Percentiles rank a stretch among this genome's conserved stretches.
These are phyloP conservation scores for Synchiropus splendidus DNA, from an alignment of 2,113 vertebrate species.

Conservation along the genomic window DNA sequence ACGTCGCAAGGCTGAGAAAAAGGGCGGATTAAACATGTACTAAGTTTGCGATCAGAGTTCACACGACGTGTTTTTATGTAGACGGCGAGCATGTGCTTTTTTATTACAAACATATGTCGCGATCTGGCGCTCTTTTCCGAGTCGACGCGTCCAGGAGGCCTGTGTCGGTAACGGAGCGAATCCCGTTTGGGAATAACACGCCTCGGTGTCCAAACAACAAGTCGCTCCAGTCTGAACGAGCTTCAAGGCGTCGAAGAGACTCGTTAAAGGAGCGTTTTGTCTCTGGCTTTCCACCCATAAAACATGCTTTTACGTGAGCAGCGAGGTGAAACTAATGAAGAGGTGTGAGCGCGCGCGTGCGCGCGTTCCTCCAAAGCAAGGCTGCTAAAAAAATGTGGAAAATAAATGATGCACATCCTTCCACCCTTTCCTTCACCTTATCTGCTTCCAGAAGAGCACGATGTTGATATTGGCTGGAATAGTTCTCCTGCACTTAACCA, in stretches of 20 bases:
- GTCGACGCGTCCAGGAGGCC: constrained; percentile 20
- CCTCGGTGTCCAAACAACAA: constrained; percentile 32
- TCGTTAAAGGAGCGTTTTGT: too few species aligned
- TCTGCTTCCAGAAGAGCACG: constrained; percentile 39
- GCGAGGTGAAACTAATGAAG: constrained; percentile 5
- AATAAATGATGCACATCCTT: constrained; percentile 16
- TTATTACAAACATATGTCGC: constrained; percentile 6
- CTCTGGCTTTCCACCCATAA: too few species aligned
- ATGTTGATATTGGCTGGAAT: constrained; percentile 70
- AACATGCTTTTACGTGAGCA: not conserved
- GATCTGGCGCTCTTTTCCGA: constrained; percentile 53
- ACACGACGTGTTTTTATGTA: too few species aligned
- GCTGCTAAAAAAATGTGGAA: constrained; percentile 1
- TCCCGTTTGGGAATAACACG: constrained; percentile 20
- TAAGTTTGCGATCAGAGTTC: too few species aligned
- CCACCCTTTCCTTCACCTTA: constrained; percentile 7
- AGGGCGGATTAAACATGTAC: not conserved
- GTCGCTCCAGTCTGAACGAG: too few species aligned
- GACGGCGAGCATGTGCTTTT: not conserved
- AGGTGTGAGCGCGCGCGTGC: constrained; percentile 5
- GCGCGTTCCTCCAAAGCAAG: constrained; percentile 2
- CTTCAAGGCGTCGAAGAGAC: too few species aligned
- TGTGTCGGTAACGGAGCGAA: constrained; percentile 21
- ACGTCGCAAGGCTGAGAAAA: constrained; percentile 11
- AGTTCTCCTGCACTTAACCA: constrained; percentile 62